Base-by-base conservation (phyloP, 2,888 invertebrate species). In the Sinohyriopsis cumingii region DNA sequence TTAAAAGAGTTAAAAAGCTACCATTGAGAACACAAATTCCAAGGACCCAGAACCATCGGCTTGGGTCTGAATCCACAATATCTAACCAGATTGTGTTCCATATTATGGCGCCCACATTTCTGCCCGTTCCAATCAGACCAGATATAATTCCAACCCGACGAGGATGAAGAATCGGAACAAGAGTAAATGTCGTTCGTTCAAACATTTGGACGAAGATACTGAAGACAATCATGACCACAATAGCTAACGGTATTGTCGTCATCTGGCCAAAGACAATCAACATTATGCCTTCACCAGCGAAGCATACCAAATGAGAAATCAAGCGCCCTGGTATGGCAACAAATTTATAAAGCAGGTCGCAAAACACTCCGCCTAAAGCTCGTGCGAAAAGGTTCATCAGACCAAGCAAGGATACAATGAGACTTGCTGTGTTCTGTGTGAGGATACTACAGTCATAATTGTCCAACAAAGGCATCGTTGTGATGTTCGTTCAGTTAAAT, bases 151-250 rank as follows among this genome's bases (percentile, higher is more conserved):
- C 69, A 15, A 69, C 61, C 12, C 55, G 63, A 33, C 28, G 25
- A 33, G 65, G 65, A 0, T 25, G 2, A 15, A 60, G 22, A 61
- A 64, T 64, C 2, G 69, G 69, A 20, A 69, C 69, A 5, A 69
- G 60, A 24, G 65, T 28, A 56, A 28, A 69, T 12, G 69, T 69
- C 1, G 69, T 60, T 22, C 69, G 64, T 20, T 65, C 65, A 0
- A 56, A 53, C 69, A 69, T 69, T 55, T 69, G 69, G 12, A 69
- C 69, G 28, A 59, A 69, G 3, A 61, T 60, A 45, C 69, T 65
- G 45, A 69, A 69, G 28, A 65, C 9, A n/a, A 69, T 22, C 60
- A 69, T 69, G 4, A 60, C 61, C 19, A 18, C 63, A 7, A 69
- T 60, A 18, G 69, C 65, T 6, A 25, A 24, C 0, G 69, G 55